phyloP scores from a whole-genome alignment of 2,113 vertebrate genomes.

The Hippoglossus stenolepis region DNA sequence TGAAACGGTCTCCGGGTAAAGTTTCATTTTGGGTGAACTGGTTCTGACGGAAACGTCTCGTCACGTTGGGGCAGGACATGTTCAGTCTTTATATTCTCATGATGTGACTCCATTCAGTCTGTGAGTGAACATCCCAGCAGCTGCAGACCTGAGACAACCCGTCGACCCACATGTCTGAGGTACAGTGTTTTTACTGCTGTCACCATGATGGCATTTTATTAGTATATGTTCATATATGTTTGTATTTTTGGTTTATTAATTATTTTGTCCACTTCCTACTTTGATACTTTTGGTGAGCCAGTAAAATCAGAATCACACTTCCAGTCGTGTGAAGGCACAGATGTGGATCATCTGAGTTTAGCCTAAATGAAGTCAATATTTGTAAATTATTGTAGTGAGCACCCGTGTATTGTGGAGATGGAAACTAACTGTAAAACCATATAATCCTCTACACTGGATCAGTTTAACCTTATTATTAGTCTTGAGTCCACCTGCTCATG shows the following conservation, averaged over 20 bases:
- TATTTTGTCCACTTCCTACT: neutral
- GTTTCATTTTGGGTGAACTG: neutral
- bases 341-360: neutral
- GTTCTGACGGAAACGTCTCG: neutral
- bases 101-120: neutral
- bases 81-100: neutral
- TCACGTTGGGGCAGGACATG: neutral
- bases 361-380: neutral
- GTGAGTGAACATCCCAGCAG: neutral
- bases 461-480: too few species aligned
- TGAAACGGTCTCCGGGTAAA: neutral
- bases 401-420: too few species aligned
- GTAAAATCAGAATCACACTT: neutral
- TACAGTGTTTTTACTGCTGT: conserved; percentile 12
- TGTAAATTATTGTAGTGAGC: too few species aligned
- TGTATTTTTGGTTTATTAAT: neutral
- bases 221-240: neutral
- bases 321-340: too few species aligned
- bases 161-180: conserved; percentile 4
- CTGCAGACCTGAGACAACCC: neutral
- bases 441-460: too few species aligned
- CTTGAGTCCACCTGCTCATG: neutral
- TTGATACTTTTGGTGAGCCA: neutral
- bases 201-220: neutral
- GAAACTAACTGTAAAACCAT: too few species aligned